Evolutionary conservation across 2,113 vertebrate species (phyloP).

Genomic region (Eira barbara): DNA sequence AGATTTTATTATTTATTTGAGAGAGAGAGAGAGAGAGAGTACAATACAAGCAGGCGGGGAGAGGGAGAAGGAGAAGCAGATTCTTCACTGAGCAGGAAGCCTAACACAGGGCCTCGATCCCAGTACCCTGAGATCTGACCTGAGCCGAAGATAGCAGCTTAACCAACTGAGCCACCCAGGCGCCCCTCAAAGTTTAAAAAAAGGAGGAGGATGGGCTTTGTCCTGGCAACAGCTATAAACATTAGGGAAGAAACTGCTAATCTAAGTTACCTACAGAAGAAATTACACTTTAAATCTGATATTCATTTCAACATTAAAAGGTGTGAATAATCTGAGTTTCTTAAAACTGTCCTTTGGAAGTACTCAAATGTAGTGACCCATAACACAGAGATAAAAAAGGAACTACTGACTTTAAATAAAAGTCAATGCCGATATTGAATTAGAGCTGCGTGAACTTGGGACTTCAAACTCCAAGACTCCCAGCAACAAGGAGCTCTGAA

Average conservation of each 20-base stretch:
- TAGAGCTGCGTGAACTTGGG: neutral
- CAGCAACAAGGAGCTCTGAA: neutral
- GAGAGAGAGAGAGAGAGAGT: no score
- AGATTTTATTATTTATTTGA: no score
- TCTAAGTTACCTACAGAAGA: neutral
- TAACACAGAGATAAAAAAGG: neutral
- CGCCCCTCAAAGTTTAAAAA: neutral
- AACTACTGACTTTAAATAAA: conserved; percentile 11
- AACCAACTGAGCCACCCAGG: no score
- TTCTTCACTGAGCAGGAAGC: no score
- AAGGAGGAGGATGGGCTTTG: neutral
- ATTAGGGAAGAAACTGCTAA: neutral
- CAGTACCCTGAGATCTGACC: no score
- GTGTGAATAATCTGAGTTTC: neutral
- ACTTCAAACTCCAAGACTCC: neutral
- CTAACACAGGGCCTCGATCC: no score
- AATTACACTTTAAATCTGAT: neutral
- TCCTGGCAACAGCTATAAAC: neutral
- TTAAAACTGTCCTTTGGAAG: neutral
- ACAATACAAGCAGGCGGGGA: no score
- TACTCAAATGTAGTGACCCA: neutral
- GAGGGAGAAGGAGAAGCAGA: no score
- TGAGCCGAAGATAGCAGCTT: no score
- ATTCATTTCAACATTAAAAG: neutral
- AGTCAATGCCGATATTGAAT: neutral